These are phyloP conservation scores for Strongylocentrotus purpuratus DNA, from an alignment of 35 echinoderm and acorn worm genomes.

Conservation along the genomic window DNA sequence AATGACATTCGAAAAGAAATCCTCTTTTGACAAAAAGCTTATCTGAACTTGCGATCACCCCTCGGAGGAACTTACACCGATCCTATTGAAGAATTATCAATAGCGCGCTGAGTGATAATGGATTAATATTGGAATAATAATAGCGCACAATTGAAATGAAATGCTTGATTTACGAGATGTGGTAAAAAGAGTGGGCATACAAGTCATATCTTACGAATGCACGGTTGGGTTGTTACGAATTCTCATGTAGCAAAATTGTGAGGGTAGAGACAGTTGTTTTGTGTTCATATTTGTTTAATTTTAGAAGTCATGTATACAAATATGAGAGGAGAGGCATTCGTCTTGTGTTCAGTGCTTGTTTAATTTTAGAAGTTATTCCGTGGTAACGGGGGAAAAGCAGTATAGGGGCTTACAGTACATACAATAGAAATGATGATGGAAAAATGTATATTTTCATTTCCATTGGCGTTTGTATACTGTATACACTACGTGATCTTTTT, in stretches of 20 bases:
- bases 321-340: background rate
- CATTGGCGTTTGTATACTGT: background rate
- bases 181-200: background rate
- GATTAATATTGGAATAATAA: background rate
- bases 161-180: background rate
- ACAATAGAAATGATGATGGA: background rate
- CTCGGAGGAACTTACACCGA: background rate
- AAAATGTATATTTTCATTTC: background rate
- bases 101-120: background rate
- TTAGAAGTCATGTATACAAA: background rate
- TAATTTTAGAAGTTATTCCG: background rate
- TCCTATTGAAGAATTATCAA: background rate
- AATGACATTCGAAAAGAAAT: background rate
- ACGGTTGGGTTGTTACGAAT: background rate
- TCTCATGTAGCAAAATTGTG: background rate
- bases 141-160: background rate
- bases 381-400: background rate
- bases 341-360: background rate
- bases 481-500: background rate
- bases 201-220: background rate
- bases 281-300: slow-evolving; percentile 1
- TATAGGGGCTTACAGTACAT: background rate
- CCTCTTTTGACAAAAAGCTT: background rate
- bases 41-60: background rate
- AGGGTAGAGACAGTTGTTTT: background rate